Conservation (phyloP, 2,888 invertebrate genomes). For the Thera britannica region DNA sequence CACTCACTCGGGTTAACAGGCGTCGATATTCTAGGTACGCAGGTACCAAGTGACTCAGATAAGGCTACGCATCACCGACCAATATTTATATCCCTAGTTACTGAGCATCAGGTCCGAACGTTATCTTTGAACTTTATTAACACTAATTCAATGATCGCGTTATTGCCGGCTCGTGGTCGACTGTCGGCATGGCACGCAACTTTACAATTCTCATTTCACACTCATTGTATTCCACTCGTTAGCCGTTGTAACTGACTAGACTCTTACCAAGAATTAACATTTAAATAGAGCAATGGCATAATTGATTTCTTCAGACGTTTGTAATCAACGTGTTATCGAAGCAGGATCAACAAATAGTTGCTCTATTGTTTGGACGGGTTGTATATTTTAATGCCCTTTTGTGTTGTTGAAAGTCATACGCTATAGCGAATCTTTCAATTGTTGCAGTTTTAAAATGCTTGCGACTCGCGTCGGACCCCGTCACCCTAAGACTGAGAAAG, state of each 20-base stretch:
- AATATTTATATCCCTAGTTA: constrained; percentile 45
- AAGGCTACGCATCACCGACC: constrained; percentile 43
- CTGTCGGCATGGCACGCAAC: constrained; percentile 61
- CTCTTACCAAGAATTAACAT: constrained; percentile 45
- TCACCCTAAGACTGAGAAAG: constrained; percentile 95
- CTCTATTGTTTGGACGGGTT: constrained; percentile 44
- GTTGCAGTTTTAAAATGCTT: constrained; percentile 96
- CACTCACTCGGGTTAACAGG: constrained; percentile 23
- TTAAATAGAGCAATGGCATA: constrained; percentile 47
- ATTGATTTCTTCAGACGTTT: constrained; percentile 53
- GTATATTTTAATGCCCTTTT: constrained; percentile 43
- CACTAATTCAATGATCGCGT: constrained; percentile 76
- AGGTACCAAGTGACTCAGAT: constrained; percentile 8
- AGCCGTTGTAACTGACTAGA: constrained; percentile 34
- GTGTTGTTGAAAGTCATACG: constrained; percentile 31
- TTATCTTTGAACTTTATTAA: constrained; percentile 66
- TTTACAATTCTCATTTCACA: constrained; percentile 67
- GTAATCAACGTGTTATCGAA: constrained; percentile 12
- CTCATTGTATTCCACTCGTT: constrained; percentile 43
- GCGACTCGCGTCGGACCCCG: constrained; percentile 95
- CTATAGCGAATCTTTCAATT: constrained; percentile 53
- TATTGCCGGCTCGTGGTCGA: constrained; percentile 52
- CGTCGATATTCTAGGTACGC: constrained; percentile 11
- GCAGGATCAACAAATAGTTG: constrained; percentile 45
- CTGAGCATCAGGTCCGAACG: constrained; percentile 57